Evolutionary conservation across 2,797 vertebrate species (phyloP), one percentile per base, ranked within the genome.

Genomic region (Aplochiton taeniatus): DNA sequence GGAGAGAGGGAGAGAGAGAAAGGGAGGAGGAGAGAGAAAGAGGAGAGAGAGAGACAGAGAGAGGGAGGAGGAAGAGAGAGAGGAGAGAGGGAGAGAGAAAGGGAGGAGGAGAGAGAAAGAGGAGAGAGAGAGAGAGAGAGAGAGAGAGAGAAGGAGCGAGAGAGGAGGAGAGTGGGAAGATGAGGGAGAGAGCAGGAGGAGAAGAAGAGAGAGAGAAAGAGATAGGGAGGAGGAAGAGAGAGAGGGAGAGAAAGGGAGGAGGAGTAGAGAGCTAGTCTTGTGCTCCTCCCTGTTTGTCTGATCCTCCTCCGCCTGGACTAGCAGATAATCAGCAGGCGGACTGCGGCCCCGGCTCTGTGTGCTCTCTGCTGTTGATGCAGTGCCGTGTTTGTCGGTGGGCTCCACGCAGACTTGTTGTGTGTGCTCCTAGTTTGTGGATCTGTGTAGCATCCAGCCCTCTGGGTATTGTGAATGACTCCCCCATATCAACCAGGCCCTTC

Each of bases 311-410:
- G 10, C 3, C 14, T 52, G n/a, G n/a, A 17, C 16, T 52, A 17
- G 50, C 16, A 9, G 18, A 16, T 52, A 52, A n/a, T 52, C 13
- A 9, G 50, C 6, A 46, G 44, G 6, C 68, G 59, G 50, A 60
- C 17, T 19, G 55, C 65, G n/a, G 17, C 45, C 42, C 11, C n/a
- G 46, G 16, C 54, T 49, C 70, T 72, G 79, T 73, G 46, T 57
- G 61, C 62, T 49, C 47, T 54, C 74, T 70, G 57, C 14, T 52
- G 31, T 44, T 18, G 49, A 43, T 63, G 59, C 54, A 60, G 17
- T 61, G 61, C 13, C 56, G 42, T 17, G 31, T 61, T 76, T 76
- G 52, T 58, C 16, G 16, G n/a, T 52, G 16, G 50, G 13, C 50
- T n/a, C 31, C 58, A 76, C 19, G 9, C 47, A 14, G 44, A 68